These are phyloP conservation scores for Coregonus ussuriensis DNA, from an alignment of 2,797 vertebrate genomes.

Conservation along the genomic window DNA sequence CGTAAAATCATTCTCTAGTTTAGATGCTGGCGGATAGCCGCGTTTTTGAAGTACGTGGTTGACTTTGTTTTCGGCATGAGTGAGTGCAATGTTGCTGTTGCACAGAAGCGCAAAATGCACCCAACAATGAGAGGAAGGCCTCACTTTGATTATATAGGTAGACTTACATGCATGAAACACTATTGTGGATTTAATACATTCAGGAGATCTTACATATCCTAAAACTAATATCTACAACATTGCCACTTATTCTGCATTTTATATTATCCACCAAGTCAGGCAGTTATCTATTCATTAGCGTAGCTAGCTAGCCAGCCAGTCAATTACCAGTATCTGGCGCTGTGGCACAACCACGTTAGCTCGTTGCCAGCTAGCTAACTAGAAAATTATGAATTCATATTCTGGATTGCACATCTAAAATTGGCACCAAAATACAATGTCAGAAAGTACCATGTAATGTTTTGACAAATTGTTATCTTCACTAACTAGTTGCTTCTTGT, in stretches of 20 bases:
- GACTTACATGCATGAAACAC: neutral
- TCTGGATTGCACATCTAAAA: neutral
- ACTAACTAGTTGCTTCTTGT: neutral
- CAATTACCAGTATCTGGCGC: conserved; percentile 5
- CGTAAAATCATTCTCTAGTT: neutral
- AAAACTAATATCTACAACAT: neutral
- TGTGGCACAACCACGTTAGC: conserved; percentile 1
- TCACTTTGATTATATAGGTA: neutral
- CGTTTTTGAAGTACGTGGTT: neutral
- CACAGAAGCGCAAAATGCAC: neutral
- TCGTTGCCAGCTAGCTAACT: neutral
- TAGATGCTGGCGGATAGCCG: conserved; percentile 1
- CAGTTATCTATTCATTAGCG: neutral
- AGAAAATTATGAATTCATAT: neutral
- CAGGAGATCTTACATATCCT: neutral
- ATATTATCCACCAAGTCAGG: neutral
- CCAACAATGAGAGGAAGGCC: conserved; percentile 5
- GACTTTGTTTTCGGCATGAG: conserved; percentile 13
- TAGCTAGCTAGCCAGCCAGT: conserved; percentile 42
- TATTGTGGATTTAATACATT: neutral
- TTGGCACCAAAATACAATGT: neutral
- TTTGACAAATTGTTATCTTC: neutral
- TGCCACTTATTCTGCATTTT: neutral
- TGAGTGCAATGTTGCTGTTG: neutral
- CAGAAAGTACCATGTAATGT: neutral